phyloP scores from a whole-genome alignment of 2,113 vertebrate genomes.

The Neoarius graeffei region DNA sequence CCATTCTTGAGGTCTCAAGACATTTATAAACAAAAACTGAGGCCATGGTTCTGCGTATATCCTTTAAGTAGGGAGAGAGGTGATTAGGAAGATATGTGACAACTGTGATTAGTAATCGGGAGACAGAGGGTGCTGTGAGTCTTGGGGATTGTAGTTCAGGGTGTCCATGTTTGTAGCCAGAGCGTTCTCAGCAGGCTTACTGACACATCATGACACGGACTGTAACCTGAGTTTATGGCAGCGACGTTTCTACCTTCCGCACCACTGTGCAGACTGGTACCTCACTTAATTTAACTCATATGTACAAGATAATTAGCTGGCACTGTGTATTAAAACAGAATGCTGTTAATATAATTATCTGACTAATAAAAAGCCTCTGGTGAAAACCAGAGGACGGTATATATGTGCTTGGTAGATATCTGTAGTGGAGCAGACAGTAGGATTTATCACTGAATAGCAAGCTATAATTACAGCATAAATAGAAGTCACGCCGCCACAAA shows the following conservation, averaged over 20 bases:
- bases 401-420: background rate
- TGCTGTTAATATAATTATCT: background rate
- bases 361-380: background rate
- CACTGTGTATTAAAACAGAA: background rate
- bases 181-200: too few species aligned
- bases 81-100: too few species aligned
- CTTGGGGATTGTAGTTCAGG: too few species aligned
- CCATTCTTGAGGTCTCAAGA: too few species aligned
- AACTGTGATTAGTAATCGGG: too few species aligned
- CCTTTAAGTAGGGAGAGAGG: too few species aligned
- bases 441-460: background rate
- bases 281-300: background rate
- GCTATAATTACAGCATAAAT: background rate
- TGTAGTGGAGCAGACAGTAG: background rate
- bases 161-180: too few species aligned
- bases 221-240: background rate
- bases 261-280: background rate
- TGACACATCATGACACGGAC: background rate
- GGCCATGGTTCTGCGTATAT: too few species aligned
- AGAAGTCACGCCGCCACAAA: background rate
- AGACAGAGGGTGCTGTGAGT: too few species aligned
- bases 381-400: background rate
- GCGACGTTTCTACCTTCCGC: background rate
- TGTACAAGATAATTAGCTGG: background rate
- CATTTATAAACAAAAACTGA: too few species aligned